Percentiles rank a stretch among this genome's conserved stretches.
phyloP scores from a whole-genome alignment of 92 coral and sea anemone species.

The Phenganax marumi region DNA sequence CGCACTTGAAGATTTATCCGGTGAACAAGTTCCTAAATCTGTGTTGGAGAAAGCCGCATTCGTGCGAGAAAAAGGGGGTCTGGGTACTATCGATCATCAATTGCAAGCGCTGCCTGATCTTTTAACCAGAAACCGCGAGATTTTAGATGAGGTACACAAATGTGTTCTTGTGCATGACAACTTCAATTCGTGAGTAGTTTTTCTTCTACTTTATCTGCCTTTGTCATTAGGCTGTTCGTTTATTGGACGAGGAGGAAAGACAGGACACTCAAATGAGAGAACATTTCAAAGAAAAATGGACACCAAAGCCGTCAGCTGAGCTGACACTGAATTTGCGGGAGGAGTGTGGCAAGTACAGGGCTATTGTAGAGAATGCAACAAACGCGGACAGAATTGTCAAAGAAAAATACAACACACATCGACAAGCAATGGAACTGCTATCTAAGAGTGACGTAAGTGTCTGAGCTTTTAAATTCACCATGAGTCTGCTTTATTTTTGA shows the following conservation, averaged over 20 bases:
- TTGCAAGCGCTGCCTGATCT: conserved; percentile 94
- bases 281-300: conserved; percentile 83
- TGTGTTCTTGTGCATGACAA: neutral
- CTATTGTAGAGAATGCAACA: conserved; percentile 85
- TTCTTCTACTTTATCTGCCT: neutral
- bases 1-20: conserved; percentile 93
- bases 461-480: neutral
- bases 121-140: conserved; percentile 79
- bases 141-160: conserved; percentile 78
- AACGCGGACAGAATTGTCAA: conserved; percentile 83
- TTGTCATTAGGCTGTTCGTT: conserved; percentile 64
- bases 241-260: conserved; percentile 96
- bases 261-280: conserved; percentile 94
- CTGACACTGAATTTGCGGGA: conserved; percentile 78
- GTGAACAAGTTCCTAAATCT: conserved; percentile 90
- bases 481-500: neutral
- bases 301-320: conserved; percentile 91
- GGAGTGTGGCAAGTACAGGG: conserved; percentile 81
- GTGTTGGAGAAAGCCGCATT: conserved; percentile 84
- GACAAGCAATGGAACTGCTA: conserved; percentile 79
- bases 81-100: conserved; percentile 65
- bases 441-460: conserved; percentile 82
- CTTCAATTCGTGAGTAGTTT: neutral
- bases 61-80: conserved; percentile 83
- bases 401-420: conserved; percentile 84